These are phyloP conservation scores for Dorcus hopei DNA, from an alignment of 2,888 invertebrate species.

Conservation along the genomic window DNA sequence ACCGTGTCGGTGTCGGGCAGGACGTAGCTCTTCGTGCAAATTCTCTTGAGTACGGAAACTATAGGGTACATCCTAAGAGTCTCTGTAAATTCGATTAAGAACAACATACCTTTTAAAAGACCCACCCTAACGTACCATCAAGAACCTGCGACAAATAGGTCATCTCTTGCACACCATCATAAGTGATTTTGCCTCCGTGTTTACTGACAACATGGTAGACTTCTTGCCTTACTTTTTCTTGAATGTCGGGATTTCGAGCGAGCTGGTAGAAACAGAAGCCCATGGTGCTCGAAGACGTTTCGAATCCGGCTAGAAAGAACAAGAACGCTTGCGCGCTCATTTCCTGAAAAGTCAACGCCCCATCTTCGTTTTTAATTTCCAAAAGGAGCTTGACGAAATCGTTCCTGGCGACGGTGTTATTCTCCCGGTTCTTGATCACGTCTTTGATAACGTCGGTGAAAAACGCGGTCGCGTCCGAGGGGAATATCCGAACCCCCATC, in stretches of 20 bases:
- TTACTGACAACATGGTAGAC: conserved; percentile 37
- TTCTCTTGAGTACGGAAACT: not conserved
- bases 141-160: conserved; percentile 49
- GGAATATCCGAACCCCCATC: conserved; percentile 19
- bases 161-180: conserved; percentile 48
- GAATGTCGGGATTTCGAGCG: conserved; percentile 44
- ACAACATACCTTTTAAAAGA: too few species aligned
- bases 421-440: conserved; percentile 29
- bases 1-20: conserved; percentile 1
- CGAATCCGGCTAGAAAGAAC: conserved; percentile 50
- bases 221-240: conserved; percentile 46
- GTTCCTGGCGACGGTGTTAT: conserved; percentile 26
- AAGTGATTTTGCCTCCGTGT: conserved; percentile 41
- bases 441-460: conserved; percentile 34
- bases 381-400: conserved; percentile 43
- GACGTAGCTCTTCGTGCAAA: conserved; percentile 7
- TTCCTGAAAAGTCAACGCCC: conserved; percentile 8
- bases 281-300: conserved; percentile 47
- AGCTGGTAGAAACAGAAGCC: conserved; percentile 44
- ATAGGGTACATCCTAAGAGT: conserved; percentile 13
- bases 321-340: conserved; percentile 42
- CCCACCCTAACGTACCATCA: conserved; percentile 30
- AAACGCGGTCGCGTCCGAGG: conserved; percentile 31
- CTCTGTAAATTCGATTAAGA: not conserved
- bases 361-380: conserved; percentile 23